Evolutionary conservation across 2,888 invertebrate species (phyloP), one percentile per base, ranked within the genome.

Genomic region (Mesorhabditis spiculigera): DNA sequence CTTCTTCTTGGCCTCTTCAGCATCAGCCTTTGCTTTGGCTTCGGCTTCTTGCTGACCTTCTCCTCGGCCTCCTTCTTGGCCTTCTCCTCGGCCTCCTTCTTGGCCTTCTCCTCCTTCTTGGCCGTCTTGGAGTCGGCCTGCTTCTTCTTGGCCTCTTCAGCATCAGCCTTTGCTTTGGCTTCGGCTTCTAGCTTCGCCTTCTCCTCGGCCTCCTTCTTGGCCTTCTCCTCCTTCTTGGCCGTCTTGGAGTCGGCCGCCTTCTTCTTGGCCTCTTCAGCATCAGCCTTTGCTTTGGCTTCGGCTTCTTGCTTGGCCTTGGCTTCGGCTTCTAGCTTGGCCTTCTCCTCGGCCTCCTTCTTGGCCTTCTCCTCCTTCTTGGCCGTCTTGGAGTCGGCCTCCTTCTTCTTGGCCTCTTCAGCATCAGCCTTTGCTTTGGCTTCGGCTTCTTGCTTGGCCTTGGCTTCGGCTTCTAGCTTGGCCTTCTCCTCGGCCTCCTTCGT

Each of bases 11-110:
- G 8, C 16, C 65, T 65, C 43, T 3, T 43, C 43, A 13, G 64
- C 16, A 16, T 69, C 67, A 6, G 68, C 58, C 4, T 43, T 65
- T 44, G n/a, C 44, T 16, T 16, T 63, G 5, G 41, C 43, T 28
- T 28, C 28, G 28, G 28, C 28, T 28, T 28, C 28, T 28, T 1
- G 1, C 3, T 28, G 28, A 3, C 28, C 3, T 28, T 28, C 43
- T 64, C 64, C 42, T 45, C 63, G 64, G 65, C 71, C n/a, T 72
- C 64, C 71, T 69, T 68, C 16, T 58, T 68, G 16, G 45, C 67
- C 45, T 69, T 63, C 16, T 67, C 66, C 6, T 41, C 43, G 13
- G 50, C 72, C n/a, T 43, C 66, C 4, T 45, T 65, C 10, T 67
- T 58, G 6, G 58, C 64, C n/a, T 65, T 66, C 10, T 43, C 63